A percentile compares a stretch with the other conserved stretches of the same genome.
Conservation (phyloP, 2,113 vertebrate genomes). For the Herpailurus yagouaroundi region DNA sequence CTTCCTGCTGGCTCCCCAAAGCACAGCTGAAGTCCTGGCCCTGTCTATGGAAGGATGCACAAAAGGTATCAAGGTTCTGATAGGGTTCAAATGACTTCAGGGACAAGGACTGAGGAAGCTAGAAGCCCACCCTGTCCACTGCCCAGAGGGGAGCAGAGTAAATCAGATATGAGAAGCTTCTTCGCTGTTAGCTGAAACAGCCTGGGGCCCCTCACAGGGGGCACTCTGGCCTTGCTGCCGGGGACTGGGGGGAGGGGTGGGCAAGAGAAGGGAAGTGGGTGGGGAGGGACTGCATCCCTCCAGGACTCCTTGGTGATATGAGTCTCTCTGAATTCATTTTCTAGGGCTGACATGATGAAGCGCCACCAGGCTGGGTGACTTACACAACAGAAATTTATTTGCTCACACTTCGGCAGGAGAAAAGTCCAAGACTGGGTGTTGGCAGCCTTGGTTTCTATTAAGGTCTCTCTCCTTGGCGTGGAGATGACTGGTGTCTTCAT, state of each 20-base stretch:
- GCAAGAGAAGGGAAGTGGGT: background rate
- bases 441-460: too few species aligned
- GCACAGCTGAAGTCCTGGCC: background rate
- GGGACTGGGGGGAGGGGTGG: too few species aligned
- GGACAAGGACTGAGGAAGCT: too few species aligned
- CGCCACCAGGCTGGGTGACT: background rate
- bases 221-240: background rate
- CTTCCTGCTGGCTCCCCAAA: background rate
- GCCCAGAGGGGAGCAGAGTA: background rate
- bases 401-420: background rate
- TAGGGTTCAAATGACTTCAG: background rate
- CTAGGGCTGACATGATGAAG: background rate
- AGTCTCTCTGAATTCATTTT: background rate
- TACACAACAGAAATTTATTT: background rate
- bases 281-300: background rate
- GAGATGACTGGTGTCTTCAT: too few species aligned
- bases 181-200: background rate
- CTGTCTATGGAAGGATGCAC: background rate
- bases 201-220: background rate
- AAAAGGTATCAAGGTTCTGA: background rate
- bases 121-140: too few species aligned
- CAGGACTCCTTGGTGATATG: background rate
- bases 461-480: background rate
- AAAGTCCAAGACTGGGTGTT: background rate
- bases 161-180: background rate